Evolutionary conservation across 2,888 invertebrate species (phyloP), one percentile per base, ranked within the genome.

Genomic region (Rhaphigaster nebulosa): DNA sequence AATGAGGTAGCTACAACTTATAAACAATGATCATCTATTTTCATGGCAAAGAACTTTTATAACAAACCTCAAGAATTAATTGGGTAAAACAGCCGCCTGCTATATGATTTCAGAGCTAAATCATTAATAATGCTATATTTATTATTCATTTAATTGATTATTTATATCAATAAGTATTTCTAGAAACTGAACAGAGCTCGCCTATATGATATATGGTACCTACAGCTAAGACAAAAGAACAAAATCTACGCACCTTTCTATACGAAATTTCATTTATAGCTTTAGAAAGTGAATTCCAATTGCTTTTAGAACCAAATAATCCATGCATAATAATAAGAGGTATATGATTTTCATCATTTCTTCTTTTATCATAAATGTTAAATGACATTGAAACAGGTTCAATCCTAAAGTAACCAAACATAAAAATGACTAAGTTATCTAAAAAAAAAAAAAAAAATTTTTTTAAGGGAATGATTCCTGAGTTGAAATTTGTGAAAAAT

Each of bases 211-310:
- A n/a, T 10, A 10, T 60, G 26, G 13, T 60, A 60, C 60, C 26
- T 65, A 65, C 29, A 65, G 13, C 12, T 65, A 15, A 29, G 65
- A 29, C 65, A 65, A 41, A 84, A 45, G 26, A 84, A 45, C 13
- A 84, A 84, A 45, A 23, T 45, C 26, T 45, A 65, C 88, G 34
- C 50, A 92, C 91, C 91, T 92, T 92, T 70, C 92, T 91, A 29
- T 95, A 95, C 3, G 96, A 96, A 90, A 95, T 95, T 91, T 95
- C 95, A 91, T 95, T 94, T 90, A 97, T 94, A 0, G 95, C 95
- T 93, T 97, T 98, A 2, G 97, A 96, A 29, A 98, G 94, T 65
- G 96, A 95, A 92, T 96, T 96, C 98, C 98, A 99, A 93, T 98
- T 98, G 91, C 95, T 96, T 93, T 98, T 98, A 0, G 96, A 96